phyloP scores from a whole-genome alignment of 2,113 vertebrate genomes.

The Myotis lucifugus region DNA sequence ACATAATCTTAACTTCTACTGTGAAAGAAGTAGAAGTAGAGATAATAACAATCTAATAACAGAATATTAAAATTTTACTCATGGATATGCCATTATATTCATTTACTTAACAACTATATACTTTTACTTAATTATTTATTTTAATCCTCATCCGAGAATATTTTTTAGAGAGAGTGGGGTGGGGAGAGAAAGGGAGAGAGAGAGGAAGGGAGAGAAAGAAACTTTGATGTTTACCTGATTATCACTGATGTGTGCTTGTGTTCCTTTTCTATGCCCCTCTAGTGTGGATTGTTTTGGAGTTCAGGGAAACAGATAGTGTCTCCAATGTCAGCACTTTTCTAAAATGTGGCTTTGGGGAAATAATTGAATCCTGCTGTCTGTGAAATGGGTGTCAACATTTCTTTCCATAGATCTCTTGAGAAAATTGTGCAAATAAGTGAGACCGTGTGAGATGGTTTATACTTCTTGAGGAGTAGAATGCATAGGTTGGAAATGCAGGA shows the following conservation, averaged over 20 bases:
- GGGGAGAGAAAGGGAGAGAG: too few species aligned
- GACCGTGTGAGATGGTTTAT: neutral
- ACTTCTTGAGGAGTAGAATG: neutral
- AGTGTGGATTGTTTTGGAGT: neutral
- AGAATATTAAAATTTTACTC: neutral
- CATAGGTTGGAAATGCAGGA: neutral
- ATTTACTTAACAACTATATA: neutral
- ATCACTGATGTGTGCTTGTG: neutral
- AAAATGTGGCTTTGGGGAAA: slow-evolving; percentile 18
- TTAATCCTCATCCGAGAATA: too few species aligned
- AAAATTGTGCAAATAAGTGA: slow-evolving; percentile 21
- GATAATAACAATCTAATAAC: neutral
- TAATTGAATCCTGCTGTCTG: neutral
- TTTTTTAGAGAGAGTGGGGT: too few species aligned
- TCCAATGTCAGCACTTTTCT: neutral
- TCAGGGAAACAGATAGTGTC: neutral
- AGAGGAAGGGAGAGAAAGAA: too few species aligned
- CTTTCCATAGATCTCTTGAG: neutral
- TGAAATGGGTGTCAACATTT: slow-evolving; percentile 9
- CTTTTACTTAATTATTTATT: too few species aligned
- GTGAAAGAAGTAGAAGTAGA: neutral
- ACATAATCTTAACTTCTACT: neutral
- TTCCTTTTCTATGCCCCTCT: neutral
- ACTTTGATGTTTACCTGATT: neutral
- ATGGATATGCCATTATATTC: neutral